Evolutionary conservation across 1,140 invertebrate genomes (phyloP).

Genomic region (Bombus polaris): DNA sequence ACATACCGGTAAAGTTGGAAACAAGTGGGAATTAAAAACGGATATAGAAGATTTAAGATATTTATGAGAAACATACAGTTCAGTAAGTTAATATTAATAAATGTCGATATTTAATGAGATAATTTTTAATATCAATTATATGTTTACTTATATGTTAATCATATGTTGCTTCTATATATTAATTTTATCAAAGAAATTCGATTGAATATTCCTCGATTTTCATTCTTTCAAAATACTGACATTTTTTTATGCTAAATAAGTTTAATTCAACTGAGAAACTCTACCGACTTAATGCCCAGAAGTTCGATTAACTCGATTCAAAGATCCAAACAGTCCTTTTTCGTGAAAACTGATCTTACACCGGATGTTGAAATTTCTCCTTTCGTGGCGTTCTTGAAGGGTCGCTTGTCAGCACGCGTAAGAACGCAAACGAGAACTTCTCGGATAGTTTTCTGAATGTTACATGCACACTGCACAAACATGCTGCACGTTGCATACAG

Average conservation of each 20-base stretch:
- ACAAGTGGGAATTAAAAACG: no score
- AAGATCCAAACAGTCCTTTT: neutral
- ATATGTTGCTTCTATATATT: neutral
- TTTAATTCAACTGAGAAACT: neutral
- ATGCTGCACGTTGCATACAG: no score
- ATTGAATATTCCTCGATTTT: neutral
- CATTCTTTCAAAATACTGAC: neutral
- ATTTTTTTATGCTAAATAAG: neutral
- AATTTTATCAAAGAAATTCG: neutral
- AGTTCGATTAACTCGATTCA: constrained; percentile 5
- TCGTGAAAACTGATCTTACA: neutral
- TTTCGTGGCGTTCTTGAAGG: neutral
- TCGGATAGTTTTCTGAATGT: neutral
- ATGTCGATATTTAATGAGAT: no score
- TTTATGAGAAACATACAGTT: no score
- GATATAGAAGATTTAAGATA: no score
- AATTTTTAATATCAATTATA: no score
- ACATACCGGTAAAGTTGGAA: no score
- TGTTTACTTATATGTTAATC: no score
- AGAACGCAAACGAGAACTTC: neutral
- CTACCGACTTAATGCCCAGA: neutral
- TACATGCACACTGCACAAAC: neutral
- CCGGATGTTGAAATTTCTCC: neutral
- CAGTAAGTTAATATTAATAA: no score
- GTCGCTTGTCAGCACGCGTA: neutral